Conservation (phyloP, 2,113 vertebrate species). For the Xenopus laevis region DNA sequence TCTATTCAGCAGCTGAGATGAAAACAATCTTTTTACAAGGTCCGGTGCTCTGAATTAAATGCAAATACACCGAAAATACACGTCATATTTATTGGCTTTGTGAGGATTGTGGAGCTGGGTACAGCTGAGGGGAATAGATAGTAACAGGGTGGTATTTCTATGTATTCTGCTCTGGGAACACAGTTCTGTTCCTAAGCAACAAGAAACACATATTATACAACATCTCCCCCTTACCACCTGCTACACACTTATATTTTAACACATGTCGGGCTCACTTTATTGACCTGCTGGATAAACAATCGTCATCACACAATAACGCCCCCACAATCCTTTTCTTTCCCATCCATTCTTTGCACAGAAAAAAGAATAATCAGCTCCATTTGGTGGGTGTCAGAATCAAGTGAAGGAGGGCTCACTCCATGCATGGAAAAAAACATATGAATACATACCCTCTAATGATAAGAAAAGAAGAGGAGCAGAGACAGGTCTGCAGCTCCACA, state of each 20-base stretch:
- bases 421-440: no score
- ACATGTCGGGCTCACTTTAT: neutral
- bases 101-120: neutral
- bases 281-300: neutral
- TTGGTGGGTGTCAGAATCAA: no score
- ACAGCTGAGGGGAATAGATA: neutral
- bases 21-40: no score
- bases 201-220: conserved; percentile 14
- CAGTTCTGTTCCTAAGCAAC: conserved; percentile 33
- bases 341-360: neutral
- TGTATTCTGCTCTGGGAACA: no score
- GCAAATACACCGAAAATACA: neutral
- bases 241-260: neutral
- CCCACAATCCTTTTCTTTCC: neutral
- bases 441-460: no score
- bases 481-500: no score
- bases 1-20: neutral
- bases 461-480: no score
- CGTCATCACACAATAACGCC: neutral
- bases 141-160: conserved; percentile 27
- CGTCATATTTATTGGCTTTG: no score
- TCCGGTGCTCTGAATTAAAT: neutral
- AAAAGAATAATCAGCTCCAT: neutral
- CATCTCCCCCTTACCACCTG: neutral
- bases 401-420: no score